A percentile compares a stretch with the other conserved stretches of the same genome.
Evolutionary conservation across 2,797 vertebrate species (phyloP).

Genomic region (Myotis myotis): DNA sequence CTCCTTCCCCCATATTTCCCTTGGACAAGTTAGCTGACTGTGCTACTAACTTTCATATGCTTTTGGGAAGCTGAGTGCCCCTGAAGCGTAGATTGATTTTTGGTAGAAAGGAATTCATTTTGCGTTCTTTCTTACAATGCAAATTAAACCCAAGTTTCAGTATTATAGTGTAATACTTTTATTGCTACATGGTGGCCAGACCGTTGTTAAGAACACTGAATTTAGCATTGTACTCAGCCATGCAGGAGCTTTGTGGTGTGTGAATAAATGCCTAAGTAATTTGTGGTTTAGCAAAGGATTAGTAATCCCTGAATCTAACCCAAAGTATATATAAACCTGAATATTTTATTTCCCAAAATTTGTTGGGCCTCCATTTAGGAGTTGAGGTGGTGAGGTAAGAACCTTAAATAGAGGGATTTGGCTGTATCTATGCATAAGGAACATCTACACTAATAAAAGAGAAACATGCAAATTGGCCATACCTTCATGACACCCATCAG

Average conservation of each 20-base stretch:
- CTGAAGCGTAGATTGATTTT: neutral
- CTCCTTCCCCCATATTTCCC: neutral
- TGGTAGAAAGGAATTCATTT: neutral
- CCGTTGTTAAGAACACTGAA: neutral
- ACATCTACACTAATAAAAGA: neutral
- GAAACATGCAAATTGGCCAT: no score
- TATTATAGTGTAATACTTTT: neutral
- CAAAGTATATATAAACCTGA: neutral
- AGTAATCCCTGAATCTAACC: neutral
- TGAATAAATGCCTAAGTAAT: neutral
- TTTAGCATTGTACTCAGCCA: neutral
- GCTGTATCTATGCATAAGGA: neutral
- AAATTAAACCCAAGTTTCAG: neutral
- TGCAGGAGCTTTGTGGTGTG: neutral
- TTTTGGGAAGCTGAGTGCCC: neutral
- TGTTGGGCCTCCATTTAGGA: neutral
- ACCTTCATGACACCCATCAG: no score
- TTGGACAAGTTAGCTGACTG: neutral
- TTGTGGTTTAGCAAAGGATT: neutral
- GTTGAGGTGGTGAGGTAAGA: neutral
- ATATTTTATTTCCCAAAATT: neutral
- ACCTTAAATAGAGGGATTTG: neutral
- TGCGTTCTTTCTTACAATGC: neutral
- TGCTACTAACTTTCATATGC: neutral
- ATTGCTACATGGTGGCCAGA: neutral